Evolutionary conservation across 2,797 vertebrate species (phyloP).

Genomic region (Emys orbicularis): DNA sequence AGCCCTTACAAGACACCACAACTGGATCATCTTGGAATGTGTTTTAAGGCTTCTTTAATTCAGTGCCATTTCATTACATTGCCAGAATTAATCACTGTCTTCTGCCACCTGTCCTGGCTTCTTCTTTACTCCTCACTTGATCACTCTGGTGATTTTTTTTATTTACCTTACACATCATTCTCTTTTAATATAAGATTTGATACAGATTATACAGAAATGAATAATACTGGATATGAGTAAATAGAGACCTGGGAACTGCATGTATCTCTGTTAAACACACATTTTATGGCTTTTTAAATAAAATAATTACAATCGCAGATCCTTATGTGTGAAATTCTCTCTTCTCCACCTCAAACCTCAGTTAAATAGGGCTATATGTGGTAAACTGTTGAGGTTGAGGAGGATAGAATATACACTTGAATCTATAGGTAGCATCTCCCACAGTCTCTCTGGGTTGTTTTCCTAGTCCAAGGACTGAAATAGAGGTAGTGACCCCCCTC

Average conservation of each 20-base stretch:
- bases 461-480: not conserved
- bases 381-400: not conserved
- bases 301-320: not conserved
- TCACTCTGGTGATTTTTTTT: slow-evolving; percentile 51
- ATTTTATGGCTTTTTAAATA: not conserved
- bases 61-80: slow-evolving; percentile 36
- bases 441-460: not conserved
- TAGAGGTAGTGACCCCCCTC: not conserved
- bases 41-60: slow-evolving; percentile 51
- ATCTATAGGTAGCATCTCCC: not conserved
- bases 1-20: not conserved
- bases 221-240: slow-evolving; percentile 5
- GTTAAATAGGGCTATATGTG: not conserved
- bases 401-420: not conserved
- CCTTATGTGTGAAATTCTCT: not conserved
- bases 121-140: slow-evolving; percentile 62
- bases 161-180: slow-evolving; percentile 26
- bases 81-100: slow-evolving; percentile 61
- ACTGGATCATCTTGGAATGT: not conserved
- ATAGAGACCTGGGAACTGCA: not conserved
- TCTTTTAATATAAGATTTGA: slow-evolving; percentile 39
- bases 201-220: slow-evolving; percentile 31
- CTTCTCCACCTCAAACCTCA: not conserved
- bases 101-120: slow-evolving; percentile 39
- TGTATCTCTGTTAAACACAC: not conserved